phyloP scores from a whole-genome alignment of 1,140 invertebrate species.

The Uloborus diversus region DNA sequence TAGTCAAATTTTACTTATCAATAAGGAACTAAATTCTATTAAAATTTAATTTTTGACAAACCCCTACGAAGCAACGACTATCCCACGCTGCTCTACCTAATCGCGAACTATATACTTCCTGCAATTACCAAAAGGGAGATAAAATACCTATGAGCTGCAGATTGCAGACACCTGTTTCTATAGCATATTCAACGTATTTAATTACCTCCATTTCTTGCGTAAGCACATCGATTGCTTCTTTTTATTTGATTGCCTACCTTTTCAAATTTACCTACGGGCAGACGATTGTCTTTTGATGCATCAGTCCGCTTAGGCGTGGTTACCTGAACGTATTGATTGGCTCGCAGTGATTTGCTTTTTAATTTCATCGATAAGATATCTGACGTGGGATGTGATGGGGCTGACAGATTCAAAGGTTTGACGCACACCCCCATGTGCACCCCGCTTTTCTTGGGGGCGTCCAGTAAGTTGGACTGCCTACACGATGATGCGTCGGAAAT shows the following conservation, averaged over 20 bases:
- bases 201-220: not conserved
- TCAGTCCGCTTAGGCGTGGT: too few relatives aligned
- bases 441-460: not conserved
- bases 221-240: not conserved
- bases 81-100: constrained; percentile 14
- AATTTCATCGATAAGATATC: constrained; percentile 27
- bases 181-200: not conserved
- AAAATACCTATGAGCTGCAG: not conserved
- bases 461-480: not conserved
- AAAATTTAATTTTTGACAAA: not conserved
- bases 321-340: constrained; percentile 44
- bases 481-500: not conserved
- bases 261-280: not conserved
- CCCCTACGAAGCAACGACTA: not conserved
- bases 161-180: constrained; percentile 16
- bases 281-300: too few relatives aligned
- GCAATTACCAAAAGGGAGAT: constrained; percentile 11
- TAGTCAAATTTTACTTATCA: too few relatives aligned
- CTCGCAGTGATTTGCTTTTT: not conserved
- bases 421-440: constrained; percentile 2
- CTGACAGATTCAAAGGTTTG: constrained; percentile 18
- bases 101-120: constrained; percentile 21
- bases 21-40: too few relatives aligned
- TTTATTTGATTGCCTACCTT: not conserved
- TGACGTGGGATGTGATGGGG: constrained; percentile 22